Evolutionary conservation across 2,113 vertebrate genomes (phyloP), one percentile per base, ranked within the genome.

Genomic region (Patagioenas fasciata): DNA sequence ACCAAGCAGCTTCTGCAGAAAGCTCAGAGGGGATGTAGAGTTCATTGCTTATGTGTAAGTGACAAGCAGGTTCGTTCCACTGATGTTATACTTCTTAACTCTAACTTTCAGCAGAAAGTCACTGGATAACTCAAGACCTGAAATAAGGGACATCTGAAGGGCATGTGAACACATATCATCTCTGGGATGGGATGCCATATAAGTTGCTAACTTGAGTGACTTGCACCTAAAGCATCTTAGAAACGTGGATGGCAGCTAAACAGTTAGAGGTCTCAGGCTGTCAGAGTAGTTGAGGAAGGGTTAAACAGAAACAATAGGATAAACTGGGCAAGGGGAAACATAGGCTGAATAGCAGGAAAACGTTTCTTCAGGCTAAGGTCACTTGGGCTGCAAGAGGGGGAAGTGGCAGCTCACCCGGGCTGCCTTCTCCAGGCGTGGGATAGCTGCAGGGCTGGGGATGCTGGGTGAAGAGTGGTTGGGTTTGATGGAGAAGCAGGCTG

Each of bases 291-390:
- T 65, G 92, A 72, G 79, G 67, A 95, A 90, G 71, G 88, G 80
- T 88, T 93, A 85, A 85, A 28, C 8, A 80, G 71, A 70, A 95
- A 96, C 88, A 91, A 70, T 93, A 62, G 85, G 62, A 95, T 85
- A 93, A 90, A 85, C 25, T 16, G 11, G 87, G 11, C 0, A 0
- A 94, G 64, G 85, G 94, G 88, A 96, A 96, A 90, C 2, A 9
- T 25, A 47, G 42, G 57, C 18, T 93, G 85, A 95, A 97, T 95
- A 92, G 62, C 79, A 95, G 96, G 92, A 97, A 97, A 77, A 40
- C 92, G 65, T 91, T 96, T 91, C 78, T 95, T 91, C 67, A 36
- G 2, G 2, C 70, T 88, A 90, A 80, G 92, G 90, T 91, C 90
- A 90, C 62, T 95, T 23, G 71, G 79, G 58, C 90, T 90, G 29